phyloP scores from a whole-genome alignment of 2,888 invertebrate genomes.

The Phragmatobia fuliginosa region DNA sequence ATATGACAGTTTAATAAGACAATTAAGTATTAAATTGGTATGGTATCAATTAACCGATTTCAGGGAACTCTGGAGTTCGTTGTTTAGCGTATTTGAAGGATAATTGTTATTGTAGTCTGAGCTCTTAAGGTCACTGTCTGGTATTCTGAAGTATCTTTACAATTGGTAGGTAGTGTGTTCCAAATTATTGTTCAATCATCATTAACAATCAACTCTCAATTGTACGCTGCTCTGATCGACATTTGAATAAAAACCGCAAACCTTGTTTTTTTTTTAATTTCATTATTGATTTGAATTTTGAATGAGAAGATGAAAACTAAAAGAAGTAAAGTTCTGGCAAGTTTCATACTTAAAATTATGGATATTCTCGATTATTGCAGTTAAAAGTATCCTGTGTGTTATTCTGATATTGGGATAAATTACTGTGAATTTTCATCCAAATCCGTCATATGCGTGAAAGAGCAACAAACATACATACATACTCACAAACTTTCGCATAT shows the following conservation, averaged over 20 bases:
- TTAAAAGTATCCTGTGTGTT: too few species aligned
- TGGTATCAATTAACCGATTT: conserved; percentile 46
- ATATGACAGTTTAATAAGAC: conserved; percentile 48
- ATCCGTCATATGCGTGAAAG: too few species aligned
- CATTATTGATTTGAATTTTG: background rate
- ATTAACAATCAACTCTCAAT: too few species aligned
- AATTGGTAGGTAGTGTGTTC: background rate
- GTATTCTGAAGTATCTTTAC: background rate
- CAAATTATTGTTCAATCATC: background rate
- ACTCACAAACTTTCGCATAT: too few species aligned
- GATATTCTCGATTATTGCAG: too few species aligned
- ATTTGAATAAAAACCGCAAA: background rate
- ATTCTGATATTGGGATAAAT: too few species aligned
- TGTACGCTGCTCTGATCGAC: too few species aligned
- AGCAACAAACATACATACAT: too few species aligned
- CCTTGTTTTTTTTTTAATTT: background rate
- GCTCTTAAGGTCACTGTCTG: conserved; percentile 12
- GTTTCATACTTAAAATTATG: too few species aligned
- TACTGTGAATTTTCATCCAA: too few species aligned
- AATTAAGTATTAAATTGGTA: conserved; percentile 44
- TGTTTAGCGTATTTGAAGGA: conserved; percentile 38
- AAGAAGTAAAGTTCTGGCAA: background rate
- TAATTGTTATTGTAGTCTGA: conserved; percentile 24
- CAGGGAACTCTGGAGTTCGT: conserved; percentile 34
- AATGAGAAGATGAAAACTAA: background rate